Conservation (phyloP, 1,140 invertebrate species). For the Eupeodes corollae region DNA sequence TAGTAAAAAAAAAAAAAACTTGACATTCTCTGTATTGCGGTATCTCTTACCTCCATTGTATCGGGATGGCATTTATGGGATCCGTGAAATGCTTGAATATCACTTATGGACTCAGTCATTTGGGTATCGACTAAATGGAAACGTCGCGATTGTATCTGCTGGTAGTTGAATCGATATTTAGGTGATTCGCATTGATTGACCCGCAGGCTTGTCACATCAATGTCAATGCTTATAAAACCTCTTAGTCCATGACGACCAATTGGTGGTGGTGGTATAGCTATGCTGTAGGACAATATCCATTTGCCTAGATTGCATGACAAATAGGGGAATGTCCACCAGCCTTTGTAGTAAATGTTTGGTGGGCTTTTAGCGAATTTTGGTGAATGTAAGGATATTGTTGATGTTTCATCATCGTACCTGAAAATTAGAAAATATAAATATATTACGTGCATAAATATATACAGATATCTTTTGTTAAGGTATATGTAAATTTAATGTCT, state of each 20-base stretch:
- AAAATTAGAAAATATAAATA: background rate
- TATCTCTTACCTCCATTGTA: conserved; percentile 54
- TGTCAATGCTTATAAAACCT: conserved; percentile 71
- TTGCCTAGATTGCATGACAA: conserved; percentile 57
- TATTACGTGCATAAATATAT: background rate
- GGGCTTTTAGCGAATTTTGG: conserved; percentile 60
- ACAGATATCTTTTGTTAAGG: too few relatives aligned
- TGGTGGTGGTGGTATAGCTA: conserved; percentile 54
- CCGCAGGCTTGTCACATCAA: conserved; percentile 69
- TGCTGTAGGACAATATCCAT: conserved; percentile 69
- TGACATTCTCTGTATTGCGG: background rate
- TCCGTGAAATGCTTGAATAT: conserved; percentile 57
- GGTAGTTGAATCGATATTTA: conserved; percentile 20
- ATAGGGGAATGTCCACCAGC: conserved; percentile 72
- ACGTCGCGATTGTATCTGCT: conserved; percentile 8
- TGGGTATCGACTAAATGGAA: conserved; percentile 8
- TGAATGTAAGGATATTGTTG: conserved; percentile 43
- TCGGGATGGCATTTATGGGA: conserved; percentile 76
- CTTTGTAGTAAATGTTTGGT: conserved; percentile 51
- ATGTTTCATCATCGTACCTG: conserved; percentile 41
- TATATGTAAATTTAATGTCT: too few relatives aligned
- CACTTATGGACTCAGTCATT: conserved; percentile 30
- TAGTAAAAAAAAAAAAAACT: background rate
- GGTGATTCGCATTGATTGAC: conserved; percentile 71
- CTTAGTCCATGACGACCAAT: conserved; percentile 49